Evolutionary conservation across 2,113 vertebrate genomes (phyloP).

Genomic region (Morone saxatilis): DNA sequence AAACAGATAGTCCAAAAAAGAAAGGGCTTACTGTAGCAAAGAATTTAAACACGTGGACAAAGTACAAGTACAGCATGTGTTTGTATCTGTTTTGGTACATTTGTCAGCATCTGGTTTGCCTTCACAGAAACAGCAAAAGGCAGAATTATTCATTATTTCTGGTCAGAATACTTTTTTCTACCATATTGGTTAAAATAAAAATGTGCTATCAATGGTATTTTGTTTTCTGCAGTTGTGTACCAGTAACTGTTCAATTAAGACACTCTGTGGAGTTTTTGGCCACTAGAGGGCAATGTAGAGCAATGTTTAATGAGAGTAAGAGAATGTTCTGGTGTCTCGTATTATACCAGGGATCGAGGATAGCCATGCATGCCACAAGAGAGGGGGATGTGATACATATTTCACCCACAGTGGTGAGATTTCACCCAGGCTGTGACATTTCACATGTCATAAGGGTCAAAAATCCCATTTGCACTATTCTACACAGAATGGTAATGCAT

Average conservation of each 20-base stretch:
- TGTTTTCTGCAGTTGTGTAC: neutral
- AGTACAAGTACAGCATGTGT: neutral
- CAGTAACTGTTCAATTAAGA: neutral
- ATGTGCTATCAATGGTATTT: neutral
- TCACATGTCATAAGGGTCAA: slow-evolving; percentile 9
- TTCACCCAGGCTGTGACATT: slow-evolving; percentile 4
- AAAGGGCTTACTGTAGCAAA: neutral
- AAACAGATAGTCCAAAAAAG: neutral
- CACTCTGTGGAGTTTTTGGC: neutral
- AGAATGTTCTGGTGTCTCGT: too few species aligned
- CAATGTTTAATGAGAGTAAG: neutral
- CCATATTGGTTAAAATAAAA: neutral
- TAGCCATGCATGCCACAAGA: neutral
- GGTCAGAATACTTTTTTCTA: neutral
- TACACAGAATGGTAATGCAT: neutral
- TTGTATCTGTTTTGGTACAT: neutral
- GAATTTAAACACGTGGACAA: neutral
- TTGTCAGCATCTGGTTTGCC: neutral
- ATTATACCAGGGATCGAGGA: neutral
- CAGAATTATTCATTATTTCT: neutral
- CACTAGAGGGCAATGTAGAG: neutral
- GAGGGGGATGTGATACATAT: neutral
- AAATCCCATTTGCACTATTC: slow-evolving; percentile 26
- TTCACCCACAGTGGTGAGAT: slow-evolving; percentile 3
- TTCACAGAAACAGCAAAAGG: neutral